A percentile compares a stretch with the other conserved stretches of the same genome.
Conservation (phyloP, 2,797 vertebrate species). For the Geotrypetes seraphini region DNA sequence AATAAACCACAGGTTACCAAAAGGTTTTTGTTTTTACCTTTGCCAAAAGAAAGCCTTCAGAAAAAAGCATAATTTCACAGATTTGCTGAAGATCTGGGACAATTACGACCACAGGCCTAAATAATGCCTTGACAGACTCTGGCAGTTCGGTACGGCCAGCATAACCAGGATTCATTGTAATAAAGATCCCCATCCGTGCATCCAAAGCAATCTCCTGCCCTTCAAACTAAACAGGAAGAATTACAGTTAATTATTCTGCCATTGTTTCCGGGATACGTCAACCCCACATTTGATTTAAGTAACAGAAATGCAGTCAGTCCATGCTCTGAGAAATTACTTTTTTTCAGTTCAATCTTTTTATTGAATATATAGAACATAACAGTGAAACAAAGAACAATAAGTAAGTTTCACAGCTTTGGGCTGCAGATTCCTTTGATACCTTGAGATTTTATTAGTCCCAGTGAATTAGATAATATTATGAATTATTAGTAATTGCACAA, state of each 20-base stretch:
- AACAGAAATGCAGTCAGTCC: background rate
- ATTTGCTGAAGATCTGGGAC: slow-evolving; percentile 94
- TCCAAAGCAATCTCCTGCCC: slow-evolving; percentile 85
- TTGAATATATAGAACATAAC: too few species aligned
- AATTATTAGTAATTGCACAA: too few species aligned
- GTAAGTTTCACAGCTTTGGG: too few species aligned
- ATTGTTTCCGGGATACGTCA: too few species aligned
- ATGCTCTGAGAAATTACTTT: too few species aligned
- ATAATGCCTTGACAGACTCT: slow-evolving; percentile 91
- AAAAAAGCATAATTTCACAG: slow-evolving; percentile 98
- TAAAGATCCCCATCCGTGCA: slow-evolving; percentile 85
- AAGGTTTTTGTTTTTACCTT: slow-evolving; percentile 65
- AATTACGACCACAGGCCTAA: slow-evolving; percentile 93
- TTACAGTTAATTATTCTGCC: too few species aligned
- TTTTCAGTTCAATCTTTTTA: too few species aligned
- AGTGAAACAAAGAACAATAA: too few species aligned
- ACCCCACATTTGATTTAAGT: background rate
- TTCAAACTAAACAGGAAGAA: slow-evolving; percentile 76
- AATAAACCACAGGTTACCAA: too few species aligned
- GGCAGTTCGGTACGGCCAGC: slow-evolving; percentile 91
- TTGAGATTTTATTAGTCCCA: too few species aligned
- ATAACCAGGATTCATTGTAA: slow-evolving; percentile 97
- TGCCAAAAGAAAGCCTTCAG: slow-evolving; percentile 86
- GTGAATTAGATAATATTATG: too few species aligned
- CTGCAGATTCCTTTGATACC: too few species aligned